Percentiles rank a stretch among this genome's conserved stretches.
Conservation (phyloP, 2,797 vertebrate species). For the Rhynchotus rufescens region DNA sequence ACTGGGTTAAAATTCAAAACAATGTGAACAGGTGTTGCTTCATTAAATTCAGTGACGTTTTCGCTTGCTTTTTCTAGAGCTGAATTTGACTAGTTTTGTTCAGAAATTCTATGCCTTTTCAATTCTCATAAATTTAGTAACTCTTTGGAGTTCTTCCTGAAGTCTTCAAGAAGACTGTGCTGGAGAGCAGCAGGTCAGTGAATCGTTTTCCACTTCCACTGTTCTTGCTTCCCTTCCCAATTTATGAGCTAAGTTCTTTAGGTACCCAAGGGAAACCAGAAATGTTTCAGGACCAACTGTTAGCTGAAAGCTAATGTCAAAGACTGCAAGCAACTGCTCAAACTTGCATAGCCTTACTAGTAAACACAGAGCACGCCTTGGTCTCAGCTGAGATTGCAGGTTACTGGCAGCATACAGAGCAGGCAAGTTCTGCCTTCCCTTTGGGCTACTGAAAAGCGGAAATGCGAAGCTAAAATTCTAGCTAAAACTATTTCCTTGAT, state of each 20-base stretch:
- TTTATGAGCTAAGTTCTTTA: conserved; percentile 7
- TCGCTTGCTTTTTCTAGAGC: not conserved
- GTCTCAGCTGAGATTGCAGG: not conserved
- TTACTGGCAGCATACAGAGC: not conserved
- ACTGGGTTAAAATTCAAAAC: not conserved
- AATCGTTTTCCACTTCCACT: conserved; percentile 15
- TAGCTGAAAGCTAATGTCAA: conserved; percentile 11
- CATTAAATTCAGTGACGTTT: not conserved
- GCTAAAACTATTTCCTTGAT: not conserved
- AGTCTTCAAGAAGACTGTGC: not conserved
- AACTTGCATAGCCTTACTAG: not conserved
- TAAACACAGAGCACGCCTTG: not conserved
- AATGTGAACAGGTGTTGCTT: not conserved
- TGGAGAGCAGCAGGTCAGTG: not conserved
- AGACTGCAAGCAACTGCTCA: conserved; percentile 10
- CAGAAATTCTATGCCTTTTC: not conserved
- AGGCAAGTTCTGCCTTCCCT: not conserved
- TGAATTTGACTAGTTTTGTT: not conserved
- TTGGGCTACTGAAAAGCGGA: not conserved
- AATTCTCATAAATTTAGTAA: not conserved
- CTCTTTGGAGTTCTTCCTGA: conserved; percentile 17
- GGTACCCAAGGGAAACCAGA: conserved; percentile 21
- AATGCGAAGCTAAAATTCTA: not conserved
- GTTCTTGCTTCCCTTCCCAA: conserved; percentile 20
- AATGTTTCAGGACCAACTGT: conserved; percentile 20